phyloP scores from a whole-genome alignment of 2,113 vertebrate genomes.

The Athene noctua region DNA sequence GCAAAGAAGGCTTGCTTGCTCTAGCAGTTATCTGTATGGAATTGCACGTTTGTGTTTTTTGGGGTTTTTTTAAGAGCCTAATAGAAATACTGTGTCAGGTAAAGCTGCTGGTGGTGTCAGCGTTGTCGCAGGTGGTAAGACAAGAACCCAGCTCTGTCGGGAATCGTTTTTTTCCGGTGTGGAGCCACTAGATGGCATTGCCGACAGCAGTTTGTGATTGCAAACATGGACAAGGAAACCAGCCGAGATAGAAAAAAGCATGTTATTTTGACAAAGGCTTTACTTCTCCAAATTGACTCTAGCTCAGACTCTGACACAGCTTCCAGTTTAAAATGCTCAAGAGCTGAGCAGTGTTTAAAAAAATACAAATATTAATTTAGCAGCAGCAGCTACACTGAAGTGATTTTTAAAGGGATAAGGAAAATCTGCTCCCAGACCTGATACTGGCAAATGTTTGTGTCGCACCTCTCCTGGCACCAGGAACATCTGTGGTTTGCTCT shows the following conservation, averaged over 20 bases:
- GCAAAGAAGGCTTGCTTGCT: neutral
- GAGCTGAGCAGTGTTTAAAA: neutral
- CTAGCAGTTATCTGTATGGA: neutral
- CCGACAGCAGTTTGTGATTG: neutral
- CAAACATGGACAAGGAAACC: fast-evolving
- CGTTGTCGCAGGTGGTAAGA: neutral
- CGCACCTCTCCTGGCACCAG: neutral
- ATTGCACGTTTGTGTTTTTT: neutral
- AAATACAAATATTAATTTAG: neutral
- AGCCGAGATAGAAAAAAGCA: neutral
- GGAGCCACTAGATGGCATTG: slow-evolving; percentile 65
- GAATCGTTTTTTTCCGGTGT: neutral
- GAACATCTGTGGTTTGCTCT: neutral
- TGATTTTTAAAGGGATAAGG: neutral
- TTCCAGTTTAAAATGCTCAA: neutral
- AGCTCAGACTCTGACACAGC: neutral
- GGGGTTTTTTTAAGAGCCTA: neutral
- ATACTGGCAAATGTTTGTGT: neutral
- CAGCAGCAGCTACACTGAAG: neutral
- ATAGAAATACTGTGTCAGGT: neutral
- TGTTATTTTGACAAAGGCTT: neutral
- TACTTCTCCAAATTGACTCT: neutral
- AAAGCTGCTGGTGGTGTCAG: neutral
- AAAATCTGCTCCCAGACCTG: neutral
- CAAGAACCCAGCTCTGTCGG: neutral